phyloP scores from a whole-genome alignment of 2,888 invertebrate species.

The Nymphalis c-album region DNA sequence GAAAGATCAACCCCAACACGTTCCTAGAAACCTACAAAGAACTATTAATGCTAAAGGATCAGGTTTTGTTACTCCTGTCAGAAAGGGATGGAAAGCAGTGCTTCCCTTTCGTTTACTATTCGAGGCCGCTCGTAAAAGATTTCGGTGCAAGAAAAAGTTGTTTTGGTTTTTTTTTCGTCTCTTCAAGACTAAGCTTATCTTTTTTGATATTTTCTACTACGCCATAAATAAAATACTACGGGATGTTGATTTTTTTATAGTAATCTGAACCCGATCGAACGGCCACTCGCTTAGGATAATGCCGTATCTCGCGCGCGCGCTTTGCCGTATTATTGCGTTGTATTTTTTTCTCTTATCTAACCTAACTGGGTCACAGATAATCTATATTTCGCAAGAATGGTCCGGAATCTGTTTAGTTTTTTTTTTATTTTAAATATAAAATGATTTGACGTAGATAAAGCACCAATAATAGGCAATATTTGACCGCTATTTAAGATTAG shows the following conservation, averaged over 20 bases:
- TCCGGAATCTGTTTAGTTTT: conserved; percentile 6
- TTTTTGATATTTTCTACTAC: conserved; percentile 66
- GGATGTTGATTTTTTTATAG: conserved; percentile 51
- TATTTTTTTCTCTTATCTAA: conserved; percentile 66
- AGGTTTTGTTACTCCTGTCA: conserved; percentile 56
- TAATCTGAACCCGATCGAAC: conserved; percentile 71
- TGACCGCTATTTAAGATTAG: conserved; percentile 45
- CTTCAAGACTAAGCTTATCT: conserved; percentile 48
- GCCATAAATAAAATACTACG: conserved; percentile 73
- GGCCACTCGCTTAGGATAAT: conserved; percentile 42
- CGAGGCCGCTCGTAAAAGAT: conserved; percentile 76
- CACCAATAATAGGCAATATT: conserved; percentile 24
- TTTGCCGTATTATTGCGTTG: conserved; percentile 49
- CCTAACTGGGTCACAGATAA: conserved; percentile 57
- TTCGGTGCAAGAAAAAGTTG: conserved; percentile 74
- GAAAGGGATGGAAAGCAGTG: conserved; percentile 47
- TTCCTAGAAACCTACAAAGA: conserved; percentile 70
- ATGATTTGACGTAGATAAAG: conserved; percentile 6
- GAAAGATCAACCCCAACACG: conserved; percentile 42
- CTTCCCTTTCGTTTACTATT: conserved; percentile 70
- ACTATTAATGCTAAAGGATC: conserved; percentile 60
- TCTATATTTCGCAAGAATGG: conserved; percentile 49
- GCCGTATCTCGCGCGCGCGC: conserved; percentile 20
- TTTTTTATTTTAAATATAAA: not conserved
- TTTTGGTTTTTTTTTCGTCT: conserved; percentile 72